phyloP scores from a whole-genome alignment of 2,113 vertebrate species.

The Nettapus auritus region DNA sequence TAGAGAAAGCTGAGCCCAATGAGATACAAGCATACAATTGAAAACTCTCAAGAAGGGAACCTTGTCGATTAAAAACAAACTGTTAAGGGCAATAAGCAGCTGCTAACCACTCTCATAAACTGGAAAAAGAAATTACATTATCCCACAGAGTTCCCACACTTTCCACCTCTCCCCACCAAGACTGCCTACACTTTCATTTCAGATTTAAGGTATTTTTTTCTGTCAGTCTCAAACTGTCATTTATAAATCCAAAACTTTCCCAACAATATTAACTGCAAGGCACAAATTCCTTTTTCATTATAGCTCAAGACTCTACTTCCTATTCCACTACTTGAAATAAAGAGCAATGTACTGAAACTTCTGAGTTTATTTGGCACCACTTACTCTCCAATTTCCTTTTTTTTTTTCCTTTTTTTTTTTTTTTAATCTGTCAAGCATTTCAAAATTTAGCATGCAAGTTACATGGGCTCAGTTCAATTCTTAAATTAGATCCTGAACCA shows the following conservation, averaged over 20 bases:
- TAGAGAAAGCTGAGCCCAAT: background rate
- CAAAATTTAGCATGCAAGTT: conserved; percentile 3
- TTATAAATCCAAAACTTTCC: background rate
- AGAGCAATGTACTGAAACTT: background rate
- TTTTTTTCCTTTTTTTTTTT: background rate
- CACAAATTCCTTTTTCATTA: background rate
- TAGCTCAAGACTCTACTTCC: conserved; percentile 15
- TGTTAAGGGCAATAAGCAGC: conserved; percentile 27
- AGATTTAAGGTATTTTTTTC: background rate
- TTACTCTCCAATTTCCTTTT: background rate
- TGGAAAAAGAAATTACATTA: conserved; percentile 32
- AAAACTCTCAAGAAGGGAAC: conserved; percentile 2
- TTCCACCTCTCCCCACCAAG: background rate
- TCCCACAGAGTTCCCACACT: background rate
- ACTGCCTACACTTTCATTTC: background rate
- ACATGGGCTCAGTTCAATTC: background rate
- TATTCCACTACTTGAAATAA: background rate
- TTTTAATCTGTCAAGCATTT: background rate
- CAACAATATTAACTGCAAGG: background rate
- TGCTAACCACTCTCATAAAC: background rate
- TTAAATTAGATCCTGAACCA: background rate
- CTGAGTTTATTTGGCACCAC: background rate
- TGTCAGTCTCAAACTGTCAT: conserved; percentile 10
- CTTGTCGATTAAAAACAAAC: conserved; percentile 5
- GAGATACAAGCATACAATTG: background rate